Evolutionary conservation across 2,797 vertebrate genomes (phyloP), one percentile per base, ranked within the genome.

Genomic region (Ataeniobius toweri): DNA sequence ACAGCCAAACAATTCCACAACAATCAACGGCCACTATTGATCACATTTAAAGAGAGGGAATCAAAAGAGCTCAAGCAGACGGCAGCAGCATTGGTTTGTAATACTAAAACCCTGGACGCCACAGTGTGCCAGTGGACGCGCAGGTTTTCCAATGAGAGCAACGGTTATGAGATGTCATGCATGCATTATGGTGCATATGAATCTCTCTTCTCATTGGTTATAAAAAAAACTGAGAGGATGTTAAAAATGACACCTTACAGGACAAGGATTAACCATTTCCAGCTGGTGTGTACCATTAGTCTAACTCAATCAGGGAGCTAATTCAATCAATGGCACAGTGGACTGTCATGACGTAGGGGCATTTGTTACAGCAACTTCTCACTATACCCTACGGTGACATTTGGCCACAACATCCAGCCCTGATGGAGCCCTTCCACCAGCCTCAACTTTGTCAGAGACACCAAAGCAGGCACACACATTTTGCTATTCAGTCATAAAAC

Each of bases 321-420:
- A 93, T 89, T 90, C 85, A 92, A 92, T 93, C 89, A 90, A 86
- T 89, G 84, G 85, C 90, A 87, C 82, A 82, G 88, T 89, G 90
- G 88, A 83, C 80, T 68, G 81, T 90, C 82, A 79, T 92, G 86
- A 92, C 82, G 59, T 78, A 83, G 83, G 88, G 88, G 88, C 86
- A 89, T 91, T 86, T 92, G 93, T 93, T 92, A 92, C 84, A 88
- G 77, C 36, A 80, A 87, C 91, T 89, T 88, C 86, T 90, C 87
- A 65, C 83, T 81, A 87, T 79, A 83, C 90, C 81, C 90, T 63
- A 74, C 71, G 59, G 41, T 92, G 89, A 94, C 89, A 87, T 92
- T 91, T 89, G 84, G 81, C 89, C 85, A 89, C 89, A 86, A 89
- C 91, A 92, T 90, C 81, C 80, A 85, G 83, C 83, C 44, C 81